Percentiles rank a stretch among this genome's conserved stretches.
phyloP scores from a whole-genome alignment of 2,797 vertebrate species.

The Podarcis lilfordi region DNA sequence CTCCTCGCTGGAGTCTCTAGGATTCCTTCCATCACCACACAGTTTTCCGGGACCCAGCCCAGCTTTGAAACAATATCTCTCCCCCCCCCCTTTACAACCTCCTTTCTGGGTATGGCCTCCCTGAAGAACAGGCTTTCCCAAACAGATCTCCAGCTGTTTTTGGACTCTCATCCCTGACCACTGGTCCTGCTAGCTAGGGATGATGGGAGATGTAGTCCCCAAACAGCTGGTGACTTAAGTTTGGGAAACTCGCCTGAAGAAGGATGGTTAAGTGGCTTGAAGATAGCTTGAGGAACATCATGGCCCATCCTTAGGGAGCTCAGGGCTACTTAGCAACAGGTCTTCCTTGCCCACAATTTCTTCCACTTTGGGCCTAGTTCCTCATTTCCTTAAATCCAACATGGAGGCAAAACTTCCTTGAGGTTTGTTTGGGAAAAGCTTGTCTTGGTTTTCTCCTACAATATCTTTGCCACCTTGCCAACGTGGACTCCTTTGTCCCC shows the following conservation, averaged over 20 bases:
- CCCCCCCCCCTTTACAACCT: not conserved
- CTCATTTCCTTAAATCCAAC: not conserved
- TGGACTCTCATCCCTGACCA: no score
- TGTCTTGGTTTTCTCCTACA: not conserved
- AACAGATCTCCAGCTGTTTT: no score
- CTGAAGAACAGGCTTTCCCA: no score
- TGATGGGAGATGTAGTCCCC: no score
- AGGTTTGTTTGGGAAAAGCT: not conserved
- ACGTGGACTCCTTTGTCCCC: not conserved
- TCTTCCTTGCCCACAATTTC: no score
- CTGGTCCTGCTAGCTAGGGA: no score
- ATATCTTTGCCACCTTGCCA: no score
- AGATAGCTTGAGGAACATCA: not conserved
- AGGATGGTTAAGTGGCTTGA: not conserved
- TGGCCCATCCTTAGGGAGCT: no score
- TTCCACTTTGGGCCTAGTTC: not conserved
- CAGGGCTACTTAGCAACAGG: not conserved
- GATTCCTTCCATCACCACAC: slow-evolving; percentile 24
- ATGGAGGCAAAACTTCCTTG: not conserved
- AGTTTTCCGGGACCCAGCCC: slow-evolving; percentile 1
- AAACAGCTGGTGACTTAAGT: no score
- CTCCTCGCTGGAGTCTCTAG: slow-evolving; percentile 14
- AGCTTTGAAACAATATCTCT: slow-evolving; percentile 12
- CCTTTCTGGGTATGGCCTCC: not conserved
- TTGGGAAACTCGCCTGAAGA: not conserved